Evolutionary conservation across 2,113 vertebrate genomes (phyloP).

Genomic region (Leptobrachium leishanense): DNA sequence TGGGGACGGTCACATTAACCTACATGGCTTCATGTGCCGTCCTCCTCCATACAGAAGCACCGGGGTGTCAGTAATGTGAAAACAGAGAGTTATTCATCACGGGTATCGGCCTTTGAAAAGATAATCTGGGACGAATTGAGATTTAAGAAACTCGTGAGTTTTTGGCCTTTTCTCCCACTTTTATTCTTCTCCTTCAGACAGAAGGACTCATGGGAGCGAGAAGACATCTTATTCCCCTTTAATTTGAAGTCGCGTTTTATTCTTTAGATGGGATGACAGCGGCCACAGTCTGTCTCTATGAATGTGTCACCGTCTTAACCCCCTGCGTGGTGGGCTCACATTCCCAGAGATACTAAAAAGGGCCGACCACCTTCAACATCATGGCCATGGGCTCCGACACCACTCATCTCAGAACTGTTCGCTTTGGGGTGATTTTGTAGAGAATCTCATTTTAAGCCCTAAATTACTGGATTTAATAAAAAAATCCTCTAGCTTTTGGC

Average conservation of each 20-base stretch:
- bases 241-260: conserved; percentile 63
- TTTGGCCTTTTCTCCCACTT: conserved; percentile 62
- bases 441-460: too few species aligned
- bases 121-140: conserved; percentile 97
- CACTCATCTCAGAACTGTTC: too few species aligned
- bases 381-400: conserved; percentile 10
- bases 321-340: conserved; percentile 46
- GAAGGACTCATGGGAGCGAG: conserved; percentile 71
- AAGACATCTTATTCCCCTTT: conserved; percentile 75
- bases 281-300: conserved; percentile 51
- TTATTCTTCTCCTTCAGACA: conserved; percentile 40
- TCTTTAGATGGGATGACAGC: conserved; percentile 61
- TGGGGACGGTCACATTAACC: conserved; percentile 81
- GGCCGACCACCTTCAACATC: conserved; percentile 14
- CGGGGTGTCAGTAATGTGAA: conserved; percentile 82
- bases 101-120: conserved; percentile 80
- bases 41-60: conserved; percentile 79
- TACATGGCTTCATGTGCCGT: conserved; percentile 70
- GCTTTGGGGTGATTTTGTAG: too few species aligned
- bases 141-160: conserved; percentile 79
- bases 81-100: conserved; percentile 81
- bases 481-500: too few species aligned
- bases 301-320: conserved; percentile 44
- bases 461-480: too few species aligned
- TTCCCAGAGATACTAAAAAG: conserved; percentile 35